Evolutionary conservation across 2,113 vertebrate genomes (phyloP).

Genomic region (Corydoras maculifer): DNA sequence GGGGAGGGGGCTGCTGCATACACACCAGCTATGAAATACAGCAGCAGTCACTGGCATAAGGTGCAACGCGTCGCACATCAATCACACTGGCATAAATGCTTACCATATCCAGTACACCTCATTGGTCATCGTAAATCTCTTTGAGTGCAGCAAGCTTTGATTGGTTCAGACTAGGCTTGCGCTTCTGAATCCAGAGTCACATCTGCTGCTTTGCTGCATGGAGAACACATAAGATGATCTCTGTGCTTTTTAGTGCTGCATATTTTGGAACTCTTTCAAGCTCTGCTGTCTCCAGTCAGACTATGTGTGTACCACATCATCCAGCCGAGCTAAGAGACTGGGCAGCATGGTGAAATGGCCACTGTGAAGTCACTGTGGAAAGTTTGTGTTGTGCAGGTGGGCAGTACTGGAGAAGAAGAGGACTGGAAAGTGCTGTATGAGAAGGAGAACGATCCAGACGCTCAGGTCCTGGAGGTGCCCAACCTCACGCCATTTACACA

Average conservation of each 20-base stretch:
- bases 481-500: slow-evolving; percentile 86
- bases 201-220: slow-evolving; percentile 31
- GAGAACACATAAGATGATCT: slow-evolving; percentile 28
- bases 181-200: slow-evolving; percentile 24
- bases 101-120: slow-evolving; percentile 46
- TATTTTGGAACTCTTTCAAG: background rate
- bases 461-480: slow-evolving; percentile 80
- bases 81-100: slow-evolving; percentile 49
- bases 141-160: slow-evolving; percentile 41
- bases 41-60: slow-evolving; percentile 43
- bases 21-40: slow-evolving; percentile 43
- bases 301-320: background rate
- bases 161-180: slow-evolving; percentile 40
- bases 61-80: slow-evolving; percentile 42
- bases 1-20: slow-evolving; percentile 28
- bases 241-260: background rate
- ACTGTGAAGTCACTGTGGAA: background rate
- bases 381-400: slow-evolving; percentile 61
- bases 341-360: background rate
- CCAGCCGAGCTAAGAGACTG: background rate
- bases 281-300: background rate
- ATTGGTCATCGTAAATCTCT: slow-evolving; percentile 46
- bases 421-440: slow-evolving; percentile 79
- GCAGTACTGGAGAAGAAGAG: slow-evolving; percentile 74
- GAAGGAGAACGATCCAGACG: slow-evolving; percentile 79